Evolutionary conservation across 2,888 invertebrate species (phyloP), one percentile per base, ranked within the genome.

Genomic region (Lasioglossum zephyrum): DNA sequence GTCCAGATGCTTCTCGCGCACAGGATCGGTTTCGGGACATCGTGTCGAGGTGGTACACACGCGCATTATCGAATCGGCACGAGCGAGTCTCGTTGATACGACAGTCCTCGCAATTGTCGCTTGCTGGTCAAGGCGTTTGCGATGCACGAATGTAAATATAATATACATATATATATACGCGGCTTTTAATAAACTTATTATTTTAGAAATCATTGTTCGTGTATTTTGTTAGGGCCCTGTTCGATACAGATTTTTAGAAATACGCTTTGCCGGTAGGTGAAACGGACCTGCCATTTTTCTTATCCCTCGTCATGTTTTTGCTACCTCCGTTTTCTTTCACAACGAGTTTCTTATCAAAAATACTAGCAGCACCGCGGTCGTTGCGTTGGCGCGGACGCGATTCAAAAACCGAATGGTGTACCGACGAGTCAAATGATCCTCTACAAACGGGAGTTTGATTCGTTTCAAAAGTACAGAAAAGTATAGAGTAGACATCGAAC

Each of bases 91-190:
- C 31, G 72, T 63, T 76, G 47, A 72, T 39, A 53, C 36, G 57
- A 22, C n/a, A 39, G 8, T 26, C 41, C 39, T 66, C 73, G 85
- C 75, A 72, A 81, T 60, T n/a, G 47, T 70, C 75, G 91, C 92
- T 92, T 91, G 92, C 92, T 91, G 92, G 91, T 87, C 92, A 87
- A 92, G 92, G 88, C 89, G 80, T 79, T 87, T 86, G 85, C 41
- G 60, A 70, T 41, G 60, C 69, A 66, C 39, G 39, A 53, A 66
- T 73, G 63, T 77, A 60, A 72, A 57, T 63, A 63, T 36, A 57
- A 63, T 63, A 63, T 63, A 49, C 22, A 80, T 79, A 77, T 36
- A 39, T 36, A 66, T 39, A 57, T n/a, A 72, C 60, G 76, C 75
- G 53, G 60, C 49, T 84, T 84, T 85, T 77, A 88, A 89, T 87